Percentiles rank a stretch among this genome's conserved stretches.
Evolutionary conservation across 1,140 invertebrate genomes (phyloP).

Genomic region (Drosophila albomicans): DNA sequence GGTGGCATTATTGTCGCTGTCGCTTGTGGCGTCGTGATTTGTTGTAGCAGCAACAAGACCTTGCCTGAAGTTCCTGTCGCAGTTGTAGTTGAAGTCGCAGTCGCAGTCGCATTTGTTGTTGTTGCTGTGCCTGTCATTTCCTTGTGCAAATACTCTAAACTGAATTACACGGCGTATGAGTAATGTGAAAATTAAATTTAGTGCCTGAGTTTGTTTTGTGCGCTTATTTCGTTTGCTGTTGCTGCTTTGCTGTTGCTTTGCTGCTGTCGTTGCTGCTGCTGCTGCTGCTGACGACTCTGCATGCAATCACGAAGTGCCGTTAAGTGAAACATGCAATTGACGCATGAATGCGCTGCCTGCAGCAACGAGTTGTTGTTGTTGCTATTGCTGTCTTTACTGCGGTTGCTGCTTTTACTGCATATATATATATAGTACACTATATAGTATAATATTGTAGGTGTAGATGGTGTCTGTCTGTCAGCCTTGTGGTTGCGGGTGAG

Average conservation of each 20-base stretch:
- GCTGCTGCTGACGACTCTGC: slow-evolving; percentile 47
- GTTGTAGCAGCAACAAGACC: slow-evolving; percentile 62
- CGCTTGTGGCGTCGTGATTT: slow-evolving; percentile 64
- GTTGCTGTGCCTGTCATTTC: slow-evolving; percentile 73
- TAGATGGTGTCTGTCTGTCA: slow-evolving; percentile 64
- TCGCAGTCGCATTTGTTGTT: slow-evolving; percentile 16
- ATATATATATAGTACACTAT: background rate
- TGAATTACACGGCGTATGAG: slow-evolving; percentile 84
- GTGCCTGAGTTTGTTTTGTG: slow-evolving; percentile 73
- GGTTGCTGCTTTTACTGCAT: slow-evolving; percentile 34
- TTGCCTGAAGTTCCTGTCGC: slow-evolving; percentile 22
- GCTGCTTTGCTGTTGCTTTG: background rate
- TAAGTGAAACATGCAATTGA: slow-evolving; percentile 83
- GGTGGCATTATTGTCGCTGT: slow-evolving; percentile 35
- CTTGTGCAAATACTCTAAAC: slow-evolving; percentile 84
- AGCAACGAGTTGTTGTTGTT: slow-evolving; percentile 56
- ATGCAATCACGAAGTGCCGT: slow-evolving; percentile 81
- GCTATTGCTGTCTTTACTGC: slow-evolving; percentile 44
- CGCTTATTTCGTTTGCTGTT: slow-evolving; percentile 62
- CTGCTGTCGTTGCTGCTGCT: slow-evolving; percentile 5
- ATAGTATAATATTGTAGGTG: slow-evolving; percentile 18
- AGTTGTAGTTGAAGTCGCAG: slow-evolving; percentile 24
- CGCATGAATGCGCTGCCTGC: slow-evolving; percentile 70
- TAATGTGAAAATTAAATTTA: slow-evolving; percentile 84
- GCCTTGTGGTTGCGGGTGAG: slow-evolving; percentile 65